These are phyloP conservation scores for Rhipidura dahli DNA, from an alignment of 2,113 vertebrate species.

Conservation along the genomic window DNA sequence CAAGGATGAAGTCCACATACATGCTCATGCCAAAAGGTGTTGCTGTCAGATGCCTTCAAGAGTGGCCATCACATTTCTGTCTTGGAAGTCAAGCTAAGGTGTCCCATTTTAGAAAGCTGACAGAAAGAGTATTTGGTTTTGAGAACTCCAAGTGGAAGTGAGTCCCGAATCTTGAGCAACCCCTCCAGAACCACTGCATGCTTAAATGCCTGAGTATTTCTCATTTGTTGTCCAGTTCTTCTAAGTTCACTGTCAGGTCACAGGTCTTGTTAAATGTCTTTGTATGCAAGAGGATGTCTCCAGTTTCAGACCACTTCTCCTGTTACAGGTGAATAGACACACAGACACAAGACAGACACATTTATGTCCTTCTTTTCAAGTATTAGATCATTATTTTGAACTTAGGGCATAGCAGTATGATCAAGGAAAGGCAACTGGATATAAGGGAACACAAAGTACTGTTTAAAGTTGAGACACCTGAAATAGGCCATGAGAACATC, in stretches of 20 bases:
- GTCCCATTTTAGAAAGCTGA: neutral
- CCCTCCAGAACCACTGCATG: neutral
- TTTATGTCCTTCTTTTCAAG: neutral
- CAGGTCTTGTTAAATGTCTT: neutral
- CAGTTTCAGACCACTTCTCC: neutral
- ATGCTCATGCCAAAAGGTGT: neutral
- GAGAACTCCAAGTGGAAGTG: neutral
- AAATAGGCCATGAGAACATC: neutral
- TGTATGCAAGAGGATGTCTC: neutral
- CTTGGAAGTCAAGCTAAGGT: neutral
- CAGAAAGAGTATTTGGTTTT: neutral
- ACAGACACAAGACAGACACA: neutral
- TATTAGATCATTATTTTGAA: neutral
- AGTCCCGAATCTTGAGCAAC: neutral
- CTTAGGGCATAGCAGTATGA: neutral
- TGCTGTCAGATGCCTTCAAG: neutral
- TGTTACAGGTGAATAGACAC: neutral
- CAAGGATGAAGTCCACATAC: neutral
- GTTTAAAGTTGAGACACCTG: neutral
- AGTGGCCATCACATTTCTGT: neutral
- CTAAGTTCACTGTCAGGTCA: neutral
- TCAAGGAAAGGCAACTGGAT: neutral
- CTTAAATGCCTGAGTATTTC: neutral
- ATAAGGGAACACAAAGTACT: neutral
- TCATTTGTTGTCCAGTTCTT: neutral